Conservation (phyloP, 2,113 vertebrate species). For the Nesoenas mayeri region DNA sequence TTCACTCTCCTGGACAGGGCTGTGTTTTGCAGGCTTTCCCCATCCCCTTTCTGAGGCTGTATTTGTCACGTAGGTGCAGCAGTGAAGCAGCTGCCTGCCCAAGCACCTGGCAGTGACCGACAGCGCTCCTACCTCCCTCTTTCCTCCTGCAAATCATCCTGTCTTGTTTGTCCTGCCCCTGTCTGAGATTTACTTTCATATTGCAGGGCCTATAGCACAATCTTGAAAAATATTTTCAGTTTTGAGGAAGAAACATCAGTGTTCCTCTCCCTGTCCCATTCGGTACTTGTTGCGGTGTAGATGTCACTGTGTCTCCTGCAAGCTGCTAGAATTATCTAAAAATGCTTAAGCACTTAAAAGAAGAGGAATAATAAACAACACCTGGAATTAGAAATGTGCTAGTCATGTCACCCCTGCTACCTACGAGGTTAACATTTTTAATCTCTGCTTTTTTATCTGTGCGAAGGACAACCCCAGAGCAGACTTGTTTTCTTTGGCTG, state of each 20-base stretch:
- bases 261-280: neutral
- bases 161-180: neutral
- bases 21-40: neutral
- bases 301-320: neutral
- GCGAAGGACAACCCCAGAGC: neutral
- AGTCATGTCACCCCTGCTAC: neutral
- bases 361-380: neutral
- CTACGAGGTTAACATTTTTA: neutral
- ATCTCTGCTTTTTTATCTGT: neutral
- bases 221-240: neutral
- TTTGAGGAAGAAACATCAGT: fast-evolving
- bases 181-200: neutral
- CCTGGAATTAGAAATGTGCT: neutral
- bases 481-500: slow-evolving; percentile 37
- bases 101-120: fast-evolving
- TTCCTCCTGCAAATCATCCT: neutral
- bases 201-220: too few relatives aligned
- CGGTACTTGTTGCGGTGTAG: fast-evolving
- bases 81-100: neutral
- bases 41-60: neutral
- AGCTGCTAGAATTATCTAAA: neutral
- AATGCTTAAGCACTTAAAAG: neutral
- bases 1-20: neutral
- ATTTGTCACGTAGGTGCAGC: neutral
- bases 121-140: neutral